Base-by-base conservation (phyloP, 2,888 invertebrate genomes). In the Cheilosia urbana region DNA sequence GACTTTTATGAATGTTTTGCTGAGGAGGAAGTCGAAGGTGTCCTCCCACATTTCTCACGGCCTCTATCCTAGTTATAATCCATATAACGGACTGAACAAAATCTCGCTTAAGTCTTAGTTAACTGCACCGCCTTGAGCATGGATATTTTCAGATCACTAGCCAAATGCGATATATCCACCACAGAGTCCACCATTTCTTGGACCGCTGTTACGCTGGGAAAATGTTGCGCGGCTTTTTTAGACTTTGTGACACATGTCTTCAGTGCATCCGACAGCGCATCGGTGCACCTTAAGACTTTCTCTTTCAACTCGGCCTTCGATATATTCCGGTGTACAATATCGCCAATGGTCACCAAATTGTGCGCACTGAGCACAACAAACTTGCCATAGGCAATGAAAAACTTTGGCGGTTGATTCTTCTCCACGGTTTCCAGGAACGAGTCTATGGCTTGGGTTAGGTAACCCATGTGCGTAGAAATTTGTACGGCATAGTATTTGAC, bases 131-230 rank as follows among this genome's bases (percentile, higher is more conserved):
- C 95, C 89, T 96, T 95, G 75, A 96, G 94, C 91, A 96, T 93
- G 73, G 95, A 95, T 73, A 95, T 93, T 88, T 97, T 96, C 68
- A 98, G 93, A 89, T 96, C 96, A 88, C 95, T 95, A 11, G 98
- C 97, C 69, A 97, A 93, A 89, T 96, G 96, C 0, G 97, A 97
- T 49, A 98, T 95, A 88, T 96, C 95, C 30, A 97, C 95, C 42
- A 98, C 96, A 5, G 97, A 95, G 90, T 97, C 97, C 6, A 98
- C 97, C 98, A 98, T 98, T 89, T 97, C 97, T 88, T 97, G 97
- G 19, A 98, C 97, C 0, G 97, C 97, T 45, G 94, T 94, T 11
- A 98, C 97, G 90, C 97, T 97, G 0, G 98, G 98, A 92, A 97
- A 98, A 92, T 97, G 96, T 79, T 97, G 94, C 4, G 98, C 98